phyloP scores from a whole-genome alignment of 2,888 invertebrate genomes.

The Noctua fimbriata region DNA sequence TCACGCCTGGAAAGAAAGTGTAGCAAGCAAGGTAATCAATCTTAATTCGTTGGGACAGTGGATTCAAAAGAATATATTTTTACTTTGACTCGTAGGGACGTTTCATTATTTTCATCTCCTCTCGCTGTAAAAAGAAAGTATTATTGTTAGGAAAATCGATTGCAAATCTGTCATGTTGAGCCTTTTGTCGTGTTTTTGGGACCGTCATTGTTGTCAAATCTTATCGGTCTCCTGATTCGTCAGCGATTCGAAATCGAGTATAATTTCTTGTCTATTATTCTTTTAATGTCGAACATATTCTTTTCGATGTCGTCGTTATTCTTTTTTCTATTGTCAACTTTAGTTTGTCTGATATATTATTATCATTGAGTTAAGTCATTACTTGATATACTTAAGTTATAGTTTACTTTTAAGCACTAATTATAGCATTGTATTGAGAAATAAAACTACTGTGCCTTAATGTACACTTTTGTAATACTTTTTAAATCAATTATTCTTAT shows the following conservation, averaged over 20 bases:
- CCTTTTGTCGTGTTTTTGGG: conserved; percentile 50
- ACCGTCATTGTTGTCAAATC: conserved; percentile 55
- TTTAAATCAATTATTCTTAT: too few relatives aligned
- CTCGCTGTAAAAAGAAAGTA: conserved; percentile 52
- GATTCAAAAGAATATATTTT: conserved; percentile 82
- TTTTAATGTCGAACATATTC: conserved; percentile 19
- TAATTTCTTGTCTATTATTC: conserved; percentile 42
- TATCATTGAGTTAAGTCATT: background rate
- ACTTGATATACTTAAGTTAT: too few relatives aligned
- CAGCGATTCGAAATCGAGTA: conserved; percentile 27
- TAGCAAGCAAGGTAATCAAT: conserved; percentile 77
- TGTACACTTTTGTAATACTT: too few relatives aligned
- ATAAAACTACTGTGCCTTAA: too few relatives aligned
- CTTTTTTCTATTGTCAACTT: background rate
- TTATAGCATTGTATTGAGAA: too few relatives aligned
- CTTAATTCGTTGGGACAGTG: conserved; percentile 80
- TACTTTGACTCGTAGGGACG: conserved; percentile 70
- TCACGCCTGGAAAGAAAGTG: conserved; percentile 65
- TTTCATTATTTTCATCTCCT: conserved; percentile 73
- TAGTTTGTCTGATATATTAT: conserved; percentile 8
- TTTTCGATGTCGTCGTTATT: conserved; percentile 8
- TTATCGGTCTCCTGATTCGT: conserved; percentile 27
- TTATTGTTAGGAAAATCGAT: conserved; percentile 57
- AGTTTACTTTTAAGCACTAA: too few relatives aligned
- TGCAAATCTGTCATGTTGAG: conserved; percentile 55